Conservation (phyloP, 2,113 vertebrate species). For the Pristiophorus japonicus region DNA sequence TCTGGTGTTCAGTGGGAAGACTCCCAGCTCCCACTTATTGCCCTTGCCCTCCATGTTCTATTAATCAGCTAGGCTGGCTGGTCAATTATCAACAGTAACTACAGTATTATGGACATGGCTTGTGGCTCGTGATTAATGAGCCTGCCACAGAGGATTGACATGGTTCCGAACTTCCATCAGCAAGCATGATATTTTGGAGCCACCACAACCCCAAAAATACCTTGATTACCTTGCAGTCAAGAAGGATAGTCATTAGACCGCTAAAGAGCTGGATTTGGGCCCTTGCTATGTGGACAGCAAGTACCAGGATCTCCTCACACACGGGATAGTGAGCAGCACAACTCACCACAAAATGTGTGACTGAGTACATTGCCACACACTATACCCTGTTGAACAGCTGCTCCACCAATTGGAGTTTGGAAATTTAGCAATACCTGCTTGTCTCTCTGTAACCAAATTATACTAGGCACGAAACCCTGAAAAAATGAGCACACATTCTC, state of each 20-base stretch:
- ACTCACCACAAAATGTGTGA: neutral
- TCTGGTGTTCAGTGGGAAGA: neutral
- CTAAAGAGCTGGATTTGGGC: neutral
- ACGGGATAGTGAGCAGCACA: neutral
- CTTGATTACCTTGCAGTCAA: neutral
- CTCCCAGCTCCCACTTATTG: neutral
- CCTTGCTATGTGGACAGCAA: neutral
- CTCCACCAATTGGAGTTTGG: neutral
- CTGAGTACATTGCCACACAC: neutral
- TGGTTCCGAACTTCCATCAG: neutral
- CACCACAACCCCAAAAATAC: neutral
- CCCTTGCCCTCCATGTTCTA: neutral
- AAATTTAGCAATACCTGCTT: neutral
- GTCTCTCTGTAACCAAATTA: neutral
- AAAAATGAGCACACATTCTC: neutral
- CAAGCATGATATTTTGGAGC: neutral
- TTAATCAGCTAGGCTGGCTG: neutral
- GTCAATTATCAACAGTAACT: neutral
- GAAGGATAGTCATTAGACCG: neutral
- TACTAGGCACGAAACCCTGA: neutral
- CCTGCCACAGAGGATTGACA: neutral
- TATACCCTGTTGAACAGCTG: neutral
- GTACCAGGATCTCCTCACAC: neutral
- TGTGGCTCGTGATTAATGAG: neutral
- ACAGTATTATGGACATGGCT: neutral